Conservation (phyloP, 2,113 vertebrate species). For the Noctilio leporinus region DNA sequence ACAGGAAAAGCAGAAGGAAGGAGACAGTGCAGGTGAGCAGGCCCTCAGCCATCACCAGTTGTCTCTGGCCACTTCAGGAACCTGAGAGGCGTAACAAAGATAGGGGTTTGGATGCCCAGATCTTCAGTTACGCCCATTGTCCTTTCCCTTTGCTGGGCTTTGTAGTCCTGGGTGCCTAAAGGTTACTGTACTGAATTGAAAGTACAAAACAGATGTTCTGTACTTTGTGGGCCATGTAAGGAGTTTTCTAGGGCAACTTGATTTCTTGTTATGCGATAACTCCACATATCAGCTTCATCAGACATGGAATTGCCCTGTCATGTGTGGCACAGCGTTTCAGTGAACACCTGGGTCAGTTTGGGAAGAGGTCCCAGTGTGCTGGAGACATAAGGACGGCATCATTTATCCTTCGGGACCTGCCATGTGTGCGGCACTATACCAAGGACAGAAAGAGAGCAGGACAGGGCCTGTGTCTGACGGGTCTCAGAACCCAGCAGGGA, state of each 20-base stretch:
- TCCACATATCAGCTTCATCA: background rate
- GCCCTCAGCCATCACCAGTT: rapidly evolving
- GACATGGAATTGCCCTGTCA: background rate
- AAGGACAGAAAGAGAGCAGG: background rate
- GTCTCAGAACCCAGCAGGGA: background rate
- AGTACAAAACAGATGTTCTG: background rate
- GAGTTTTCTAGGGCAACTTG: background rate
- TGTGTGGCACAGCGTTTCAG: rapidly evolving
- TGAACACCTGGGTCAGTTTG: background rate
- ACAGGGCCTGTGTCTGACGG: background rate
- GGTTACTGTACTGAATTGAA: background rate
- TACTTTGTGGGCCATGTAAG: background rate
- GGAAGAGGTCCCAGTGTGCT: background rate
- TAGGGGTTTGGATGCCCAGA: background rate
- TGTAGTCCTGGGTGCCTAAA: background rate
- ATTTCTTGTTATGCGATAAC: background rate
- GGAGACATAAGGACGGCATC: background rate
- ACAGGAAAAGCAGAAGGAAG: background rate
- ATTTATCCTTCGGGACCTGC: background rate
- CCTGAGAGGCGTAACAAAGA: rapidly evolving
- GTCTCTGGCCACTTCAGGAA: background rate
- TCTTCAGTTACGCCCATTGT: rapidly evolving
- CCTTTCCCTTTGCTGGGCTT: background rate
- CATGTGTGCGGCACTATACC: background rate
- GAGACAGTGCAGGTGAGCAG: background rate